phyloP scores from a whole-genome alignment of 1,140 invertebrate species.

The Drosophila ohnishii region DNA sequence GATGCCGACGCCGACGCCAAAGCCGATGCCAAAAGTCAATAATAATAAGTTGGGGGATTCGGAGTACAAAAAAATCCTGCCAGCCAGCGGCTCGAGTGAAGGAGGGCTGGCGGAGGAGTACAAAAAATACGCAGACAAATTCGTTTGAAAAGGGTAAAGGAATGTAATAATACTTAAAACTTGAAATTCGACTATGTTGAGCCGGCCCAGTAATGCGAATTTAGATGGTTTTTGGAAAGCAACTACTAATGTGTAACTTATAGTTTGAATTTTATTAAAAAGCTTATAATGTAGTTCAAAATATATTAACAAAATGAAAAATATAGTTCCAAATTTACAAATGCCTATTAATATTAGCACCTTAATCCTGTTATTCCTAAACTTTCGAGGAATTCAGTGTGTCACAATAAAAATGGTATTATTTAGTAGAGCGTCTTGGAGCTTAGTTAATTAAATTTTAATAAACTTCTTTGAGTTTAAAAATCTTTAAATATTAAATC shows the following conservation, averaged over 20 bases:
- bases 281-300: neutral
- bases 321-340: too few relatives aligned
- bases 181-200: slow-evolving; percentile 71
- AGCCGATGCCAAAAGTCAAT: slow-evolving; percentile 72
- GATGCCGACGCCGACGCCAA: slow-evolving; percentile 33
- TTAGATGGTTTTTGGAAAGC: neutral
- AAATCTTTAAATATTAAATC: too few relatives aligned
- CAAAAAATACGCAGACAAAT: slow-evolving; percentile 73
- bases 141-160: slow-evolving; percentile 80
- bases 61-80: slow-evolving; percentile 33
- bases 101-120: neutral
- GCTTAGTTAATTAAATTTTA: too few relatives aligned
- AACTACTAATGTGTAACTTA: neutral
- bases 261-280: too few relatives aligned
- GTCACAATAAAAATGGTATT: too few relatives aligned
- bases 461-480: too few relatives aligned
- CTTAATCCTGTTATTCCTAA: too few relatives aligned
- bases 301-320: too few relatives aligned
- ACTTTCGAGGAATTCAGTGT: too few relatives aligned
- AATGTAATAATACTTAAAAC: slow-evolving; percentile 82
- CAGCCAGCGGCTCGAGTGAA: neutral
- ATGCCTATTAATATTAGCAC: too few relatives aligned
- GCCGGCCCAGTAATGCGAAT: slow-evolving; percentile 21
- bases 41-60: slow-evolving; percentile 67
- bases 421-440: too few relatives aligned